Percentiles rank a stretch among this genome's conserved stretches.
Conservation (phyloP, 2,888 invertebrate genomes). For the Neoaliturus tenellus region DNA sequence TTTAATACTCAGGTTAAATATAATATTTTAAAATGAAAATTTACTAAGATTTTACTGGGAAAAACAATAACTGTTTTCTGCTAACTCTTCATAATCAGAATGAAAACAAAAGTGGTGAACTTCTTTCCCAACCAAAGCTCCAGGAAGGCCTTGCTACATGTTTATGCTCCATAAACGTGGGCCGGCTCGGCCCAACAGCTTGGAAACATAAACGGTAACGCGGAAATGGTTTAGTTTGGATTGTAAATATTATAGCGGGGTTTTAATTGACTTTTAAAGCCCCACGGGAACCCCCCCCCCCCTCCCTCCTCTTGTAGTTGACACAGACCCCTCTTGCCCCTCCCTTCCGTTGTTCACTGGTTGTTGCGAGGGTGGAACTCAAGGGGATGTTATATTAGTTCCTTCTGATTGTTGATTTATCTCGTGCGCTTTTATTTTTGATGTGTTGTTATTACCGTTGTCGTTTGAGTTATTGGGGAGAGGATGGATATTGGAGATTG, state of each 20-base stretch:
- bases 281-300: slow-evolving; percentile 23
- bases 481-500: neutral
- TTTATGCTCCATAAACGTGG: slow-evolving; percentile 37
- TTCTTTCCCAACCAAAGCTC: neutral
- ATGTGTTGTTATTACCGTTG: slow-evolving; percentile 19
- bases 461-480: neutral
- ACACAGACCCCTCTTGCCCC: neutral
- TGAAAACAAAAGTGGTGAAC: neutral
- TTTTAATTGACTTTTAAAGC: slow-evolving; percentile 57
- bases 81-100: neutral
- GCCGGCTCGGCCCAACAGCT: slow-evolving; percentile 21
- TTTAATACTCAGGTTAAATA: too few species aligned
- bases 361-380: slow-evolving; percentile 7
- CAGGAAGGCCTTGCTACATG: neutral
- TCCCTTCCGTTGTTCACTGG: slow-evolving; percentile 25
- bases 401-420: slow-evolving; percentile 45
- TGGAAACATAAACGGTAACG: slow-evolving; percentile 43
- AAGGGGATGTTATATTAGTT: slow-evolving; percentile 45
- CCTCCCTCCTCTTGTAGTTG: neutral
- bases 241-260: slow-evolving; percentile 46
- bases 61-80: too few species aligned
- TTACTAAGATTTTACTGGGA: too few species aligned
- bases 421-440: slow-evolving; percentile 18
- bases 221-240: slow-evolving; percentile 53
- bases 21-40: too few species aligned